A percentile compares a stretch with the other conserved stretches of the same genome.
These are phyloP conservation scores for Lottia scabra DNA, from an alignment of 2,888 invertebrate genomes.

Conservation along the genomic window DNA sequence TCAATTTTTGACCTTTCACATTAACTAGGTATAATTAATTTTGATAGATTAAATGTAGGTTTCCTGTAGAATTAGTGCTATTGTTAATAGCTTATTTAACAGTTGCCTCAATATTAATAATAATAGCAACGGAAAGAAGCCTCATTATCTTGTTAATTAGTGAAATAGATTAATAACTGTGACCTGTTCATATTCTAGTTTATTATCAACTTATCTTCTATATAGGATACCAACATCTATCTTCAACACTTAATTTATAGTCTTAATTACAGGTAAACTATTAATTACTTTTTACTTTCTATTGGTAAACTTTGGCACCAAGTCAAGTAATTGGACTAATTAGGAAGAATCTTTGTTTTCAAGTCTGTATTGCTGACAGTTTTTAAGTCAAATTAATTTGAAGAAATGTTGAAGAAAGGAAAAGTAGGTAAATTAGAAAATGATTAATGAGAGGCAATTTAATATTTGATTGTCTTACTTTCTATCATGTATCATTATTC, in stretches of 20 bases:
- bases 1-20: conserved; percentile 21
- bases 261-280: no score
- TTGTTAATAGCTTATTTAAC: conserved; percentile 22
- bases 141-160: conserved; percentile 2
- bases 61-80: conserved; percentile 24
- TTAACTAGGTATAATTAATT: conserved; percentile 23
- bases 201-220: no score
- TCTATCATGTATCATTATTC: not conserved
- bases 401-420: no score
- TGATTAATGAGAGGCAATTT: not conserved
- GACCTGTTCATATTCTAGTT: not conserved
- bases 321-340: no score
- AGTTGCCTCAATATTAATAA: conserved; percentile 5
- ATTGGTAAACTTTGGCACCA: no score
- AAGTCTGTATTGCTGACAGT: no score
- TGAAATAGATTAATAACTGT: not conserved
- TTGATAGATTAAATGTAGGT: conserved; percentile 29
- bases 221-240: no score
- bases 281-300: no score
- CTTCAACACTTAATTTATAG: no score
- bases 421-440: not conserved
- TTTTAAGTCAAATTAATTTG: no score
- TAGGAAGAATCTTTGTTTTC: no score
- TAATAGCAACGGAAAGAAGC: not conserved
- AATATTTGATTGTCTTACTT: conserved; percentile 1